Percentiles rank a stretch among this genome's conserved stretches.
Evolutionary conservation across 2,113 vertebrate genomes (phyloP).

Genomic region (Sinocyclocheilus anophthalmus): DNA sequence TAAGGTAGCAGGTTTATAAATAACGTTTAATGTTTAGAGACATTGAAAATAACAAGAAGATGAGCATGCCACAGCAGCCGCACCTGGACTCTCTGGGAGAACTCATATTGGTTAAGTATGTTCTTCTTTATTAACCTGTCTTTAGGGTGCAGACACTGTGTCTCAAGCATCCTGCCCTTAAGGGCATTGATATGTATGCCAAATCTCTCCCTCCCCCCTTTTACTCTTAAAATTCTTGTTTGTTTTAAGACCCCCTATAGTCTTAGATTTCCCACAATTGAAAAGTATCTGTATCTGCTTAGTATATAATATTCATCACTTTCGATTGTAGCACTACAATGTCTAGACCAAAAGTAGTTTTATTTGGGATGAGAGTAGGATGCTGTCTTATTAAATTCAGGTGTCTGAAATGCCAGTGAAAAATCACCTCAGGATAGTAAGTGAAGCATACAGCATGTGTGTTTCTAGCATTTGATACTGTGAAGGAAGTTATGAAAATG

Average conservation of each 20-base stretch:
- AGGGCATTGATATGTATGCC: slow-evolving; percentile 50
- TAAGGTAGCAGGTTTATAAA: slow-evolving; percentile 62
- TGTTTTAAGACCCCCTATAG: slow-evolving; percentile 29
- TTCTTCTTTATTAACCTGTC: slow-evolving; percentile 61
- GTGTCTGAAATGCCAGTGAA: slow-evolving; percentile 13
- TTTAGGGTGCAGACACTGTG: slow-evolving; percentile 58
- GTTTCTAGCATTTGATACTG: neutral
- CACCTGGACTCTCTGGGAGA: slow-evolving; percentile 54
- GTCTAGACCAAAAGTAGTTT: slow-evolving; percentile 1
- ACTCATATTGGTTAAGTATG: slow-evolving; percentile 63
- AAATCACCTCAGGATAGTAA: neutral
- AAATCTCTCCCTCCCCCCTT: slow-evolving; percentile 38
- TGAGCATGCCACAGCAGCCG: slow-evolving; percentile 51
- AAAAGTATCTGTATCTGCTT: neutral
- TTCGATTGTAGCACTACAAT: neutral
- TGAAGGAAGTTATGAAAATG: neutral
- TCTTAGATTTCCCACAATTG: slow-evolving; percentile 45
- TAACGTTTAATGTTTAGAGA: slow-evolving; percentile 54
- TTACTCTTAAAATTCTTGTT: neutral
- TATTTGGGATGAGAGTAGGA: neutral
- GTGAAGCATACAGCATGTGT: neutral
- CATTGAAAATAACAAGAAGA: slow-evolving; percentile 50
- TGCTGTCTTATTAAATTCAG: slow-evolving; percentile 5
- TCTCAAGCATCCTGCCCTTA: slow-evolving; percentile 60
- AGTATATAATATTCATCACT: slow-evolving; percentile 14